These are phyloP conservation scores for Apodemia duryi DNA, from an alignment of 2,888 invertebrate genomes.

Conservation along the genomic window DNA sequence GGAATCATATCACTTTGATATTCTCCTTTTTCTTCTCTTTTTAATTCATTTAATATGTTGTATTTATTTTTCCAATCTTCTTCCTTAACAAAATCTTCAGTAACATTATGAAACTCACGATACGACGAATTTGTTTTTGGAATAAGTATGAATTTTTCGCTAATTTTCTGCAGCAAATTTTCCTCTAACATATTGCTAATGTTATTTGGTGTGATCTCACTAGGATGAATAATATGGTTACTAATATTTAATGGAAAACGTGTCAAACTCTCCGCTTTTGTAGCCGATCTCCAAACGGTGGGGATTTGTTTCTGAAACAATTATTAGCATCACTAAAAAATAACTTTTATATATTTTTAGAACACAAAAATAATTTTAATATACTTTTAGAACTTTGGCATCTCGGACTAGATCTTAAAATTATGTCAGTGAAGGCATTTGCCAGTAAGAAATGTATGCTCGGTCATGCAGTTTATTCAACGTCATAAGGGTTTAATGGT, in stretches of 20 bases:
- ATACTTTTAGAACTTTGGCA: too few relatives aligned
- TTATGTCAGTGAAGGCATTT: too few relatives aligned
- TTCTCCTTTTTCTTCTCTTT: slow-evolving; percentile 47
- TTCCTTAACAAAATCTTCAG: slow-evolving; percentile 30
- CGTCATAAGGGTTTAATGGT: too few relatives aligned
- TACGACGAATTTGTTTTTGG: slow-evolving; percentile 45
- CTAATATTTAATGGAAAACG: not conserved
- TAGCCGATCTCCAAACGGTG: not conserved
- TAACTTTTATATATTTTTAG: too few relatives aligned
- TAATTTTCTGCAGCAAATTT: slow-evolving; percentile 53
- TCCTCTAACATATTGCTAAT: slow-evolving; percentile 39
- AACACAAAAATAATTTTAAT: too few relatives aligned
- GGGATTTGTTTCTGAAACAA: not conserved
- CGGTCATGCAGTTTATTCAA: too few relatives aligned
- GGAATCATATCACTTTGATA: slow-evolving; percentile 3
- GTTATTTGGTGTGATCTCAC: not conserved
- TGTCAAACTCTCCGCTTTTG: not conserved
- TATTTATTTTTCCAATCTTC: slow-evolving; percentile 69
- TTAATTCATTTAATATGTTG: slow-evolving; percentile 59
- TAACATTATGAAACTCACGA: slow-evolving; percentile 31
- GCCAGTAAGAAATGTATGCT: too few relatives aligned
- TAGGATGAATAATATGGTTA: slow-evolving; percentile 2
- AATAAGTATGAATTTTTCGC: slow-evolving; percentile 65
- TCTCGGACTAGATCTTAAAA: too few relatives aligned
- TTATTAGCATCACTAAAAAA: not conserved